Evolutionary conservation across 2,797 vertebrate species (phyloP), one percentile per base, ranked within the genome.

Genomic region (Apogon hyalosoma): DNA sequence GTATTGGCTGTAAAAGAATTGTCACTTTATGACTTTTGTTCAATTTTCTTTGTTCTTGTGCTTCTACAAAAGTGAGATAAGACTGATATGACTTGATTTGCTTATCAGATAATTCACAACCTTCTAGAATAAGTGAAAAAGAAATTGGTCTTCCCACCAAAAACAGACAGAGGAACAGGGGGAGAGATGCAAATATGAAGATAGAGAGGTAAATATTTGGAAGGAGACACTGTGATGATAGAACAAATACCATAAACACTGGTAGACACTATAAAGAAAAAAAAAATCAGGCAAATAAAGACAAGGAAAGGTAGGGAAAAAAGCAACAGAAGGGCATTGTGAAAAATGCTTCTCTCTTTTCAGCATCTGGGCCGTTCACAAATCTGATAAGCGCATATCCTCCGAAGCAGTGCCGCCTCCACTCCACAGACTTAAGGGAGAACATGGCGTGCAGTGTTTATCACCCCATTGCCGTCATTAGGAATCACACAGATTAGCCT

Each of bases 401-500:
- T 57, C 54, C 43, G 43, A 72, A 79, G 80, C 71, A 42, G 59
- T 60, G 46, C 67, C 6, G 51, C 70, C 62, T 75, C 46, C 59
- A 12, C 57, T 24, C 62, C 0, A n/a, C 62, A 75, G 73, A 85
- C 51, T 79, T 76, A 57, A 79, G 79, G 68, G 63, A 87, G 84
- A 85, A 84, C 81, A 75, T 33, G 21, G 71, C 42, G 11, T 12
- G 15, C 69, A 45, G 76, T 90, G 86, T 89, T 92, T 88, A 92
- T 91, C 85, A 69, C 59, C 61, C 63, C 49, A 11, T 48, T 71
- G 73, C 85, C 48, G 75, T 89, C 87, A 87, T 90, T 82, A 86
- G 80, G 70, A 88, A 86, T 87, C 83, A 82, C 73, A 74, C 84
- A 88, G 88, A 91, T 92, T 89, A 89, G 86, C 82, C 80, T 69